These are phyloP conservation scores for Mya arenaria DNA, from an alignment of 1,140 invertebrate species.

Conservation along the genomic window DNA sequence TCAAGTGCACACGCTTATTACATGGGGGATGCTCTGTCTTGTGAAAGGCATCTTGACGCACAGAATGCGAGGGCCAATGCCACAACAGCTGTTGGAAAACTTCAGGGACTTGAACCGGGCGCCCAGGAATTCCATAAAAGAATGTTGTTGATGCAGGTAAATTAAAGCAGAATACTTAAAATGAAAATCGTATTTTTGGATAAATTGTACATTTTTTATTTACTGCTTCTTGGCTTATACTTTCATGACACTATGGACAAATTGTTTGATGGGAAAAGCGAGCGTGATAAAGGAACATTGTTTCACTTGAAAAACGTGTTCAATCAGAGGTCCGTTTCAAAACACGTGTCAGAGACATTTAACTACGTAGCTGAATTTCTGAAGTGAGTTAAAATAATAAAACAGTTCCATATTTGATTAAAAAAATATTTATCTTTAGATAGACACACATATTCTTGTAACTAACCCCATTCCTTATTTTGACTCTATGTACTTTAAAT, in stretches of 20 bases:
- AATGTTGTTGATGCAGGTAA: slow-evolving; percentile 35
- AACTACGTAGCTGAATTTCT: not conserved
- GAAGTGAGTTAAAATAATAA: too few relatives aligned
- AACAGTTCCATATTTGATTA: too few relatives aligned
- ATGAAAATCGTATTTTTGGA: too few relatives aligned
- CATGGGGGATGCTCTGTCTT: slow-evolving; percentile 27
- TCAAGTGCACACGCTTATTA: not conserved
- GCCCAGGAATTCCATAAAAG: slow-evolving; percentile 28
- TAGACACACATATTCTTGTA: too few relatives aligned
- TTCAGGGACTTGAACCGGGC: slow-evolving; percentile 7
- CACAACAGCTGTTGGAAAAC: not conserved
- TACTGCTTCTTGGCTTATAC: too few relatives aligned
- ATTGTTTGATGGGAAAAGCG: slow-evolving; percentile 11
- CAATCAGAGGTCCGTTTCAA: not conserved
- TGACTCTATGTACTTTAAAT: too few relatives aligned
- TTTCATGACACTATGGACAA: too few relatives aligned
- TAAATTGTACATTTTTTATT: too few relatives aligned
- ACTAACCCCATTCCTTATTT: too few relatives aligned
- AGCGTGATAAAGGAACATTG: slow-evolving; percentile 22
- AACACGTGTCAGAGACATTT: not conserved
- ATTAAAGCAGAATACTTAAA: too few relatives aligned
- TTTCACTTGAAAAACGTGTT: slow-evolving; percentile 11
- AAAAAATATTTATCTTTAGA: too few relatives aligned
- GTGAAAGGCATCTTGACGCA: slow-evolving; percentile 27
- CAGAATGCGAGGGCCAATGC: slow-evolving; percentile 28